Evolutionary conservation across 2,113 vertebrate species (phyloP), one percentile per base, ranked within the genome.

Genomic region (Alectura lathami): DNA sequence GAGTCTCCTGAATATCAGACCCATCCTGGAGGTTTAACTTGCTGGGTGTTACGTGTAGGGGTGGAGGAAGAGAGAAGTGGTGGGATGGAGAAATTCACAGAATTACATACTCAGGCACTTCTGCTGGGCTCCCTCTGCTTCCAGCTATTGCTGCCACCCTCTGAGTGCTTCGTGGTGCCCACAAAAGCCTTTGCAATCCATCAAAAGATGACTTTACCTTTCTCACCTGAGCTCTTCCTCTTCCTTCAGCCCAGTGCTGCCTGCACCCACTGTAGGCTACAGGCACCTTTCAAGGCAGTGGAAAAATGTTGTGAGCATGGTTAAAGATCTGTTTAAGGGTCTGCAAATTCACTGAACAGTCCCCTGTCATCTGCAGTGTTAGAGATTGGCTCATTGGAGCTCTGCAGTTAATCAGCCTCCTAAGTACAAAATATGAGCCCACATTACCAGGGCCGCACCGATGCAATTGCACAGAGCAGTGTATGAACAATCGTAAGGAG

Each of bases 261-360:
- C 30, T 56, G 24, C 16, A 59, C n/a, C 40, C 2, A 0, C 24
- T 13, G 22, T 5, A 67, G 24, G 27, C 69, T 53, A 27, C 0
- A 34, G 45, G 45, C 36, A 30, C 26, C 36, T 59, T 36, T 24
- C 13, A 38, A 57, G 30, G 9, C 54, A 73, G 3, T 10, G 29
- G 29, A 66, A 36, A 66, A 43, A 54, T 0, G 0, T 18, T 32
- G 59, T 0, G 3, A 77, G 13, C 13, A 32, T 0, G 1, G 42
- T 62, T 20, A 57, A 74, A 68, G 82, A 15, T 34, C 48, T 3
- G 2, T 16, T 34, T 79, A 26, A 42, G 26, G 15, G 54, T 45
- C 45, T 87, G 48, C 24, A 50, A 87, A 73, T 26, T 13, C 1
- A 0, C 34, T 73, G 30, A 92, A 27, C 9, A 38, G 24, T 60